Conservation (phyloP, 2,113 vertebrate species). For the Cebidichthys violaceus region DNA sequence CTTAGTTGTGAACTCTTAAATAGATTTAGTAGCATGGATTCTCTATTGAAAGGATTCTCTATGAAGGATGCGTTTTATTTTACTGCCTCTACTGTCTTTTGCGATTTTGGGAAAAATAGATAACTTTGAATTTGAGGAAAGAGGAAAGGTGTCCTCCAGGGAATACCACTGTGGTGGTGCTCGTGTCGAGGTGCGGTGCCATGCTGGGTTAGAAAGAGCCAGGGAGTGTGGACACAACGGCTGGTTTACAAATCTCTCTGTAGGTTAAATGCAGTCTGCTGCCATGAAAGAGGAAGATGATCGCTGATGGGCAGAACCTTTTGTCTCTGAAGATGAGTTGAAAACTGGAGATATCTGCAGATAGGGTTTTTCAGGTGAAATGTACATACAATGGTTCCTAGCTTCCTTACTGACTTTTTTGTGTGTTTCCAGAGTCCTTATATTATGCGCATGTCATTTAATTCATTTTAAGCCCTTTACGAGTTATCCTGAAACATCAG, state of each 20-base stretch:
- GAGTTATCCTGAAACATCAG: background rate
- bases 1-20: background rate
- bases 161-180: slow-evolving; percentile 15
- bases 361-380: background rate
- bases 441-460: background rate
- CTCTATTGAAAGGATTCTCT: slow-evolving; percentile 21
- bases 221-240: background rate
- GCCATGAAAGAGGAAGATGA: background rate
- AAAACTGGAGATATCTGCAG: background rate
- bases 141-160: slow-evolving; percentile 22
- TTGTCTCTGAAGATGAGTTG: background rate
- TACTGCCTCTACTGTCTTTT: background rate
- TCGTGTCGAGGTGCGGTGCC: slow-evolving; percentile 2
- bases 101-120: background rate
- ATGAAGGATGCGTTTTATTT: slow-evolving; percentile 27
- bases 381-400: background rate
- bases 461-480: background rate
- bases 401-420: background rate
- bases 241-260: slow-evolving; percentile 10
- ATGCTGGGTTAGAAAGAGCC: slow-evolving; percentile 16
- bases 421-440: background rate
- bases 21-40: slow-evolving; percentile 43
- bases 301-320: background rate
- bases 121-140: background rate
- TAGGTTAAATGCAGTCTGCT: slow-evolving; percentile 9